Base-by-base conservation (phyloP, 2,113 vertebrate genomes). In the Nothobranchius kuhntae region DNA sequence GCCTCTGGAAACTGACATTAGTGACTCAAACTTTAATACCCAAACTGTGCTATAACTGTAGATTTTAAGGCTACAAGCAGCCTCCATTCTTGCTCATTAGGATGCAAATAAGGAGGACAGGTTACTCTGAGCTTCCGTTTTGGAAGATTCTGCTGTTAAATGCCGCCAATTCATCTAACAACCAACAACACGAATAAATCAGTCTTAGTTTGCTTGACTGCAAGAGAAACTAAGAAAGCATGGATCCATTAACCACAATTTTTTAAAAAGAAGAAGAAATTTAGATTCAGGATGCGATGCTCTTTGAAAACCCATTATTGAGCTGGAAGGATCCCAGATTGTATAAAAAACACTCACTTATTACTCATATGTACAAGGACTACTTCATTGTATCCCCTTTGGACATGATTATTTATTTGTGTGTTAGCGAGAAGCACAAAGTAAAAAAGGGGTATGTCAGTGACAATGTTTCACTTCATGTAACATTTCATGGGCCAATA, bases 81-180 rank as follows among this genome's bases (percentile, higher is more conserved):
- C 64, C 21, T 51, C 8, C 4, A 13, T 64, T 24, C 36, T 42
- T 54, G 26, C 44, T 42, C 21, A 48, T 61, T 51, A 72, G 35
- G 24, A 55, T 9, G n/a, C 54, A 66, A 51, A 75, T 42, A 69
- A 6, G 9, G 8, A 55, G 13, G 47, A n/a, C 47, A 48, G 17
- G 38, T 62, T 66, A 62, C 46, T 77, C 51, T 53, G 30, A 63
- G 0, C 61, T 21, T 46, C 58, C 53, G 52, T 57, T 56, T 51
- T 45, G 14, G 15, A 62, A 61, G 15, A 44, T 55, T 67, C 46
- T 17, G 13, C 9, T 64, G 10, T 76, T 68, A 46, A 68, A 75
- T 12, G 40, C 50, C 44, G 53, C 15, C n/a, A 46, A 67, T 57
- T 36, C 30, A 56, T 21, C 52, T 50, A 45, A 62, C 21, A 36